Conservation (phyloP, 2,888 invertebrate genomes). For the Mechanitis mazaeus region DNA sequence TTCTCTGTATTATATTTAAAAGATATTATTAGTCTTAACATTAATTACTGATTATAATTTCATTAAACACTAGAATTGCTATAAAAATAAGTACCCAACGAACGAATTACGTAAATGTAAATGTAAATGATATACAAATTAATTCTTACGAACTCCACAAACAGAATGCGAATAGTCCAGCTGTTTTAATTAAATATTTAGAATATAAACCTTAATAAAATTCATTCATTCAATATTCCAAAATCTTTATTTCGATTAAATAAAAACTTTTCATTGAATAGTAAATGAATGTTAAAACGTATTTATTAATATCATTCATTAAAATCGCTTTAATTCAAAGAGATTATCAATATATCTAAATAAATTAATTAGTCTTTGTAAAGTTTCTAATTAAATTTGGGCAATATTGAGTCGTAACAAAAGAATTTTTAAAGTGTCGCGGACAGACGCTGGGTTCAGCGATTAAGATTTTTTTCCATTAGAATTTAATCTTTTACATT, state of each 20-base stretch:
- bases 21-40: too few species aligned
- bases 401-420: constrained; percentile 9
- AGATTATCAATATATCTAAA: constrained; percentile 17
- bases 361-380: constrained; percentile 14
- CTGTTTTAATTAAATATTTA: constrained; percentile 7
- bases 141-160: too few species aligned
- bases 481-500: constrained; percentile 39
- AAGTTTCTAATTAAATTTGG: constrained; percentile 19
- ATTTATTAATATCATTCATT: background rate
- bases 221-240: too few species aligned
- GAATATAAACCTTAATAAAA: too few species aligned
- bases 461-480: constrained; percentile 42
- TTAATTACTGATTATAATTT: too few species aligned
- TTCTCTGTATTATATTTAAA: too few species aligned
- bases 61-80: too few species aligned
- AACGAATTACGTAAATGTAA: background rate
- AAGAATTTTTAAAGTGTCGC: constrained; percentile 21
- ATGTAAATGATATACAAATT: too few species aligned
- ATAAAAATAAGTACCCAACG: background rate
- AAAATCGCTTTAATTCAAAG: constrained; percentile 12
- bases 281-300: too few species aligned
- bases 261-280: too few species aligned
- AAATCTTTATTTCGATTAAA: too few species aligned
- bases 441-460: constrained; percentile 43
- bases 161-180: too few species aligned